A percentile compares a stretch with the other conserved stretches of the same genome.
phyloP scores from a whole-genome alignment of 2,888 invertebrate genomes.

The Brachypalpus laphriformis region DNA sequence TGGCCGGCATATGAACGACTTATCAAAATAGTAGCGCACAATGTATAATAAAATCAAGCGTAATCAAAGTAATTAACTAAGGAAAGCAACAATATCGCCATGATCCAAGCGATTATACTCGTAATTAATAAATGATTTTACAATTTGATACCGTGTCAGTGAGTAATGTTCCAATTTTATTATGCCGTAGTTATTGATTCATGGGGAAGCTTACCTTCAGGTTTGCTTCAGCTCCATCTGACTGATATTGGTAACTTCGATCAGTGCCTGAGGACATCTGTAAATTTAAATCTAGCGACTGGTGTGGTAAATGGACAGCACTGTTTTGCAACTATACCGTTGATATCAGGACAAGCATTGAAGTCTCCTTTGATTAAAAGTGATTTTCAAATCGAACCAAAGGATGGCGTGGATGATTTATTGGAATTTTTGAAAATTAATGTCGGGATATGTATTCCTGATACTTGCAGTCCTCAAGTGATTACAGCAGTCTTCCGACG shows the following conservation, averaged over 20 bases:
- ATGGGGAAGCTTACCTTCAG: constrained; percentile 78
- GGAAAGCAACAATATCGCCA: not conserved
- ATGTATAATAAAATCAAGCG: not conserved
- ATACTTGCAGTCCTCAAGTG: constrained; percentile 50
- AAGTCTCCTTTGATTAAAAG: not conserved
- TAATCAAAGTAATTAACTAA: not conserved
- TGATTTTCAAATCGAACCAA: not conserved
- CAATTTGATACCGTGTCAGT: not conserved
- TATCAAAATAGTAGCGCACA: constrained; percentile 9
- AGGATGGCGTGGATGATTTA: not conserved
- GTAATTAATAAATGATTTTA: not conserved
- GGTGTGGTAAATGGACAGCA: constrained; percentile 77
- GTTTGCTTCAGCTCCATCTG: constrained; percentile 76
- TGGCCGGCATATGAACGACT: not conserved
- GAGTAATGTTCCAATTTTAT: not conserved
- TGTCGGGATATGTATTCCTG: constrained; percentile 73
- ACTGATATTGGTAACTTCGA: constrained; percentile 78
- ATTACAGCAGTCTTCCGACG: constrained; percentile 40
- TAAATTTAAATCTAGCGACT: constrained; percentile 9
- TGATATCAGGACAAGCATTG: not conserved
- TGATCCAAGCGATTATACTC: not conserved
- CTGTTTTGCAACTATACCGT: constrained; percentile 75
- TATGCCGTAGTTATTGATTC: constrained; percentile 79
- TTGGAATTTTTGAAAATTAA: not conserved
- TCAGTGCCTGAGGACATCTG: constrained; percentile 76